Evolutionary conservation across 2,888 invertebrate species (phyloP).

Genomic region (Polydrusus tereticollis): DNA sequence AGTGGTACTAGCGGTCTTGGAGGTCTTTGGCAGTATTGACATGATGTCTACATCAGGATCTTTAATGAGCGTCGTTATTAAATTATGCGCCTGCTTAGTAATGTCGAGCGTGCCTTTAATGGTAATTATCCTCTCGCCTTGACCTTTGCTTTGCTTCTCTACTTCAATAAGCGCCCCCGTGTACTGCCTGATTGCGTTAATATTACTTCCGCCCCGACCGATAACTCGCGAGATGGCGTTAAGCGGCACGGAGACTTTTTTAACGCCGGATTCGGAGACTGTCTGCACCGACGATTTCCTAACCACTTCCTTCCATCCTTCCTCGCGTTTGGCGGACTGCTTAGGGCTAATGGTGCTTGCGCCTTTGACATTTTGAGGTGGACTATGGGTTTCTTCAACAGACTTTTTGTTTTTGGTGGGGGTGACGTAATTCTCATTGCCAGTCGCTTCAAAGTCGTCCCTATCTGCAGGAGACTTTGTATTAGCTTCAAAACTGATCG

Average conservation of each 20-base stretch:
- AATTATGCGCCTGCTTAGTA: slow-evolving; percentile 90
- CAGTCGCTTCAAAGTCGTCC: slow-evolving; percentile 81
- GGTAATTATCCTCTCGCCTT: slow-evolving; percentile 93
- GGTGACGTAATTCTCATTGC: slow-evolving; percentile 73
- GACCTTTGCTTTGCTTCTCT: slow-evolving; percentile 96
- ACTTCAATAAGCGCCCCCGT: slow-evolving; percentile 99
- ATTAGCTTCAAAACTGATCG: slow-evolving; percentile 69
- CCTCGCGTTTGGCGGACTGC: slow-evolving; percentile 79
- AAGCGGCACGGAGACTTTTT: slow-evolving; percentile 94
- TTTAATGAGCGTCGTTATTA: slow-evolving; percentile 93
- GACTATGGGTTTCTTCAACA: slow-evolving; percentile 48
- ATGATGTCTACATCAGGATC: slow-evolving; percentile 95
- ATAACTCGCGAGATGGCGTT: slow-evolving; percentile 97
- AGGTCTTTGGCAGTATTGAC: slow-evolving; percentile 78
- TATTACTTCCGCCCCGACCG: slow-evolving; percentile 96
- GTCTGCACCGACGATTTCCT: slow-evolving; percentile 70
- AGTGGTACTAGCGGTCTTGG: slow-evolving; percentile 70
- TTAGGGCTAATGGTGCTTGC: slow-evolving; percentile 74
- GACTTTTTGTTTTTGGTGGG: slow-evolving; percentile 64
- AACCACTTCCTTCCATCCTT: slow-evolving; percentile 96
- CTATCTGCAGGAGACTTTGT: slow-evolving; percentile 78
- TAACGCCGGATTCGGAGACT: slow-evolving; percentile 73
- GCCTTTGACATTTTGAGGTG: slow-evolving; percentile 54
- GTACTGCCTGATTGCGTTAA: slow-evolving; percentile 96
- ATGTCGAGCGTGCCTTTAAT: slow-evolving; percentile 95